These are phyloP conservation scores for Xiphias gladius DNA, from an alignment of 2,113 vertebrate species.

Conservation along the genomic window DNA sequence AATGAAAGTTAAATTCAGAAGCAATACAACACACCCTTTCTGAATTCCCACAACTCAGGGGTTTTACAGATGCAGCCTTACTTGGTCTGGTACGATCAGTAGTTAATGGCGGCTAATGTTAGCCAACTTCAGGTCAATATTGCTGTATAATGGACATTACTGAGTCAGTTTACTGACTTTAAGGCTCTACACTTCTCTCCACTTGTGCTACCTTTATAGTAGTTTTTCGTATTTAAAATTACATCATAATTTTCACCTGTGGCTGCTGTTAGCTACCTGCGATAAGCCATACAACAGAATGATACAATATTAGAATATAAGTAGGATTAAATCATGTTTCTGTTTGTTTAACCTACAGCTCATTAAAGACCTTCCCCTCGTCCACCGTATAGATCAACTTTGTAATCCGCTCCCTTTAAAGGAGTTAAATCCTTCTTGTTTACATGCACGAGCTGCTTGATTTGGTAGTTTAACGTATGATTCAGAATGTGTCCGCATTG, in stretches of 20 bases:
- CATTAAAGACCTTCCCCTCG: constrained; percentile 26
- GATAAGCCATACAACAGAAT: neutral
- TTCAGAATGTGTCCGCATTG: constrained; percentile 9
- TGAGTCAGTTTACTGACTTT: neutral
- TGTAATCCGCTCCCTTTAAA: neutral
- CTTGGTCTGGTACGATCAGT: too few relatives aligned
- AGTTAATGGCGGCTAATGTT: too few relatives aligned
- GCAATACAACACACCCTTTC: too few relatives aligned
- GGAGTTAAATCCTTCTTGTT: constrained; percentile 12
- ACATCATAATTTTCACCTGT: neutral
- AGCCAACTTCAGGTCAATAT: too few relatives aligned
- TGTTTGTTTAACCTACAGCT: constrained; percentile 29
- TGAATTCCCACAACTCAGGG: too few relatives aligned
- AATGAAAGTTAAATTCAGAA: too few relatives aligned
- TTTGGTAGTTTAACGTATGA: constrained; percentile 6
- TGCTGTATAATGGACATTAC: too few relatives aligned
- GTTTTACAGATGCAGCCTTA: too few relatives aligned
- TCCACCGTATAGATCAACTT: constrained; percentile 22
- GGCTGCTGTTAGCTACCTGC: neutral
- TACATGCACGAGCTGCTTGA: constrained; percentile 10
- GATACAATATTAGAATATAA: neutral
- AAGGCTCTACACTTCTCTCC: neutral
- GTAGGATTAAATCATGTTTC: neutral
- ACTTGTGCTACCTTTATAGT: neutral
- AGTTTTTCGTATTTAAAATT: neutral